These are phyloP conservation scores for Limnephilus marmoratus DNA, from an alignment of 2,888 invertebrate genomes.

Conservation along the genomic window DNA sequence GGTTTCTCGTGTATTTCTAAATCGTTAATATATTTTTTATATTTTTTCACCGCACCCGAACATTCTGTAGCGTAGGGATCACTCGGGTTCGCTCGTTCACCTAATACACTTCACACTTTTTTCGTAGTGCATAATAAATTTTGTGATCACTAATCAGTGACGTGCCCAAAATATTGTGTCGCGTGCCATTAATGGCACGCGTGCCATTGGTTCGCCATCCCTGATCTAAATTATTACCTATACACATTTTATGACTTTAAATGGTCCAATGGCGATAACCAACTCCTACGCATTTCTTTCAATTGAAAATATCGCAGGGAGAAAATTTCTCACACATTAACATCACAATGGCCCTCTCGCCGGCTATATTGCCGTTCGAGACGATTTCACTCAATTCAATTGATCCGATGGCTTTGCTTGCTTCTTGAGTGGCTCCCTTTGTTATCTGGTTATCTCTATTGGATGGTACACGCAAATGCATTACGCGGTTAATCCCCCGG, in stretches of 20 bases:
- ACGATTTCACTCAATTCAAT: not conserved
- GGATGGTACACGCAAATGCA: not conserved
- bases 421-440: not conserved
- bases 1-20: too few relatives aligned
- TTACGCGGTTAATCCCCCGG: not conserved
- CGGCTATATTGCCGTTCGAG: not conserved
- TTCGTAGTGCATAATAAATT: too few relatives aligned
- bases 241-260: not conserved
- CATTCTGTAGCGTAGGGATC: too few relatives aligned
- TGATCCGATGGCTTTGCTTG: not conserved
- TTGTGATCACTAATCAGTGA: too few relatives aligned
- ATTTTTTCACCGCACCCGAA: too few relatives aligned
- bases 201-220: too few relatives aligned
- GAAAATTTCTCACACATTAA: not conserved
- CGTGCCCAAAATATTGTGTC: too few relatives aligned
- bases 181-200: too few relatives aligned
- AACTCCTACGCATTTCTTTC: not conserved
- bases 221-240: too few relatives aligned
- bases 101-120: too few relatives aligned
- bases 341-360: not conserved
- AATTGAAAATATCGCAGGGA: not conserved
- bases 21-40: too few relatives aligned
- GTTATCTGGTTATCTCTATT: not conserved
- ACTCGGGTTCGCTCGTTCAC: too few relatives aligned
- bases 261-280: not conserved